Conservation (phyloP, 2,797 vertebrate species). For the Halcyon smyrnensis region DNA sequence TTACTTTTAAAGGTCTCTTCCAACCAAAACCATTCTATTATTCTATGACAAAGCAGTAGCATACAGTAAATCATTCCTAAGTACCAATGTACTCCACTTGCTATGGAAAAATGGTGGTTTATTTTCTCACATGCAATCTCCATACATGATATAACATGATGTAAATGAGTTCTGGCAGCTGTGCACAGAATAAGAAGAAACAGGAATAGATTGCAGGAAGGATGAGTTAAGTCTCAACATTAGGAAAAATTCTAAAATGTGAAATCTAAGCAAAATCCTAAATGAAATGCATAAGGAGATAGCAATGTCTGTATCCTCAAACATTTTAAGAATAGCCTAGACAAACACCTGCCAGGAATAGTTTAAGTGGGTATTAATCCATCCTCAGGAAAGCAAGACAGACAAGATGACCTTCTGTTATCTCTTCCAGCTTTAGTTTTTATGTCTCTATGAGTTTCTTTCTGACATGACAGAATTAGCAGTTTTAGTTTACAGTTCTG, state of each 20-base stretch:
- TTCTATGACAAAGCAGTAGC: not conserved
- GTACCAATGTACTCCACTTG: not conserved
- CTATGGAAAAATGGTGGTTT: not conserved
- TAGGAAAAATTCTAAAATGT: not conserved
- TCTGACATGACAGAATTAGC: not conserved
- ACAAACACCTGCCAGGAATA: not conserved
- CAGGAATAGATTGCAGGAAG: not conserved
- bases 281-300: not conserved
- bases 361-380: not conserved
- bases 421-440: not conserved
- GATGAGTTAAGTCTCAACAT: not conserved
- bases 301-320: not conserved
- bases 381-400: not conserved
- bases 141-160: accelerated
- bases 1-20: not conserved
- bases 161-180: not conserved
- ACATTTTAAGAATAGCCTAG: not conserved
- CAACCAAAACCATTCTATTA: not conserved
- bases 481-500: not conserved
- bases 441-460: not conserved
- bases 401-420: not conserved
- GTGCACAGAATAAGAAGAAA: not conserved
- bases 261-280: not conserved
- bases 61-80: not conserved
- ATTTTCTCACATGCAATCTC: not conserved